phyloP scores from a whole-genome alignment of 2,888 invertebrate genomes.

The Acanthococcus lagerstroemiae region DNA sequence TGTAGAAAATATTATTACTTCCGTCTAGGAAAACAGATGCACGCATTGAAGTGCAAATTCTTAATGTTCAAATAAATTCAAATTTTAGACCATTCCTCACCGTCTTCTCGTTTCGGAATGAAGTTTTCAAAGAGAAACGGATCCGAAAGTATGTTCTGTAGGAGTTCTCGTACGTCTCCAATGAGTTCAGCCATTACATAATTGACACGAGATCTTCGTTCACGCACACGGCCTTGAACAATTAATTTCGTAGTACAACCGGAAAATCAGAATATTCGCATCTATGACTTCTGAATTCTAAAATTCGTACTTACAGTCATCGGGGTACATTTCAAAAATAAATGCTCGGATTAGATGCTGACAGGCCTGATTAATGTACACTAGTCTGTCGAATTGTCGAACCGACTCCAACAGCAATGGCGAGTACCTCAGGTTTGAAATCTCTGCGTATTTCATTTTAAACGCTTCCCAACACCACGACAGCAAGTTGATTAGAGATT shows the following conservation, averaged over 20 bases:
- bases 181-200: conserved; percentile 63
- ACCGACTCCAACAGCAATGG: conserved; percentile 38
- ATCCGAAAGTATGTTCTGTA: conserved; percentile 75
- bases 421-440: conserved; percentile 15
- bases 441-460: conserved; percentile 47
- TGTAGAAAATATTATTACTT: conserved; percentile 40
- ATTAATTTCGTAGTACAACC: not conserved
- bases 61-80: not conserved
- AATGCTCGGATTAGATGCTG: conserved; percentile 72
- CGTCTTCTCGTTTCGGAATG: conserved; percentile 22
- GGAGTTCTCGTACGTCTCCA: conserved; percentile 68
- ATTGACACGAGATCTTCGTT: conserved; percentile 2
- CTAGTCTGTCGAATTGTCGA: conserved; percentile 68
- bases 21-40: conserved; percentile 10
- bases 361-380: conserved; percentile 75
- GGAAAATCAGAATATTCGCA: not conserved
- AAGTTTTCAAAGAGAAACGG: conserved; percentile 37
- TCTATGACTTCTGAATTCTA: not conserved
- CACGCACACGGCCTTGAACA: conserved; percentile 14
- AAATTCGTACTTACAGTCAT: conserved; percentile 47
- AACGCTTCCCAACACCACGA: conserved; percentile 89
- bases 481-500: conserved; percentile 69
- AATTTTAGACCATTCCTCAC: not conserved
- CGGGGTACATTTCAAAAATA: conserved; percentile 84
- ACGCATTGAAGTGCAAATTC: not conserved